A percentile compares a stretch with the other conserved stretches of the same genome.
phyloP scores from a whole-genome alignment of 2,113 vertebrate genomes.

The Amblyopsis rosae region DNA sequence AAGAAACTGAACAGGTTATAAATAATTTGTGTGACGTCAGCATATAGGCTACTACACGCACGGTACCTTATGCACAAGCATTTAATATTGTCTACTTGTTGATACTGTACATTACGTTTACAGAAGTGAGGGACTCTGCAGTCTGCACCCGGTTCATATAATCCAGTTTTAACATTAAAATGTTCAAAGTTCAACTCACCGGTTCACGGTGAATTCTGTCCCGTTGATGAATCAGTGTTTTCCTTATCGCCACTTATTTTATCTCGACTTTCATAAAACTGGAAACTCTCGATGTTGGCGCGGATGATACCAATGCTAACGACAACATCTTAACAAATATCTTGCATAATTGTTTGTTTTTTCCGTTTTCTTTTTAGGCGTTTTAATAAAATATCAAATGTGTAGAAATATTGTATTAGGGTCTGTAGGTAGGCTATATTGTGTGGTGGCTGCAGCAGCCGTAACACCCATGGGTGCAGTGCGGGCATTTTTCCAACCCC shows the following conservation, averaged over 20 bases:
- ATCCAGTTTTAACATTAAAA: neutral
- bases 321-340: too few relatives aligned
- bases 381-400: too few relatives aligned
- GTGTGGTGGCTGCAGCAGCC: too few relatives aligned
- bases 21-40: too few relatives aligned
- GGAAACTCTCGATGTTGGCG: slow-evolving; percentile 55
- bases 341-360: neutral
- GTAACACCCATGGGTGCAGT: too few relatives aligned
- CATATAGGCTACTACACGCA: too few relatives aligned
- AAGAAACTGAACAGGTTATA: too few relatives aligned
- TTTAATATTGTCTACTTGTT: neutral
- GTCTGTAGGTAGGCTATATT: too few relatives aligned
- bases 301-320: slow-evolving; percentile 35
- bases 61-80: too few relatives aligned
- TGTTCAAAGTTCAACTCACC: slow-evolving; percentile 9
- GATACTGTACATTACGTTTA: too few relatives aligned
- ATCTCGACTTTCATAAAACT: slow-evolving; percentile 28
- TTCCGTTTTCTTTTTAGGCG: neutral
- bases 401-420: too few relatives aligned
- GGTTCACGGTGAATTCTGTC: too few relatives aligned
- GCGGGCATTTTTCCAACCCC: neutral
- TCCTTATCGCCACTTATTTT: neutral
- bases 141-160: neutral
- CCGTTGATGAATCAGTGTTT: neutral
- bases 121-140: neutral